Conservation (phyloP, 2,888 invertebrate genomes). For the Tiliacea citrago region DNA sequence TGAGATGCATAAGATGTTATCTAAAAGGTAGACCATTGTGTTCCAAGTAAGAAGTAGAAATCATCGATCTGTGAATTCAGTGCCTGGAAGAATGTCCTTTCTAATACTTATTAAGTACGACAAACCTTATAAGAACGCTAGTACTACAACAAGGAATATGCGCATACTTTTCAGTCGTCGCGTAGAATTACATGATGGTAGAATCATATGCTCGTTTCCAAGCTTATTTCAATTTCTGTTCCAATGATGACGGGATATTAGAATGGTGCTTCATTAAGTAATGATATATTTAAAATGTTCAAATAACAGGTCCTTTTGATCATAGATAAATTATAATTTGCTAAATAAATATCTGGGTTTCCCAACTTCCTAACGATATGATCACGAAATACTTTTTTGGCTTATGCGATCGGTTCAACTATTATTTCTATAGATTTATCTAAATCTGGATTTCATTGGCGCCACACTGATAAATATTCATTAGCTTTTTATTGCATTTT, state of each 20-base stretch:
- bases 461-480: conserved; percentile 39
- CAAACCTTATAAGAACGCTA: not conserved
- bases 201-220: no score
- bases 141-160: not conserved
- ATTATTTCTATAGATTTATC: not conserved
- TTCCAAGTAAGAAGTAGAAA: conserved; percentile 9
- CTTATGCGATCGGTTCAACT: not conserved
- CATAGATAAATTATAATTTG: conserved; percentile 17
- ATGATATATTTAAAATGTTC: not conserved
- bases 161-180: not conserved
- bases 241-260: not conserved
- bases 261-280: not conserved
- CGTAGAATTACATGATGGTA: not conserved
- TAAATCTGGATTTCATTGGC: conserved; percentile 10
- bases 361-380: conserved; percentile 19
- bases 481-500: conserved; percentile 27
- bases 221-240: not conserved
- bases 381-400: conserved; percentile 19
- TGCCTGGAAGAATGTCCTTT: not conserved
- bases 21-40: not conserved
- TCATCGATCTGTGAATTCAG: not conserved
- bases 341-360: conserved; percentile 10
- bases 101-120: not conserved
- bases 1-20: not conserved
- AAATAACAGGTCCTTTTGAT: conserved; percentile 16